A percentile compares a stretch with the other conserved stretches of the same genome.
Evolutionary conservation across 2,113 vertebrate species (phyloP).

Genomic region (Phrynosoma platyrhinos): DNA sequence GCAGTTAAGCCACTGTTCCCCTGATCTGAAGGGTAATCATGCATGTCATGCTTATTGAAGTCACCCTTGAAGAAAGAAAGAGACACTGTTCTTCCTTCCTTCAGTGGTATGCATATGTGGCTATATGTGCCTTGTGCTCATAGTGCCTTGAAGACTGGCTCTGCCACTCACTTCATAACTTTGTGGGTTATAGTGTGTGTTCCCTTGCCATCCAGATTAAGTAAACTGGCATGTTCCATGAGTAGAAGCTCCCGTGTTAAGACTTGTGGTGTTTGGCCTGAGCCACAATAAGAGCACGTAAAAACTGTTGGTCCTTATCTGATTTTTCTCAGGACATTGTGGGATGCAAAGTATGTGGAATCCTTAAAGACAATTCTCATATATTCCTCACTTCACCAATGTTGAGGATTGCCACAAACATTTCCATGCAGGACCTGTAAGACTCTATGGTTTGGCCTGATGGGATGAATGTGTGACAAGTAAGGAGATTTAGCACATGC

Average conservation of each 20-base stretch:
- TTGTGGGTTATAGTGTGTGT: neutral
- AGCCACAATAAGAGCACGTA: neutral
- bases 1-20: slow-evolving; percentile 68
- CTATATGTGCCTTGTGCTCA: neutral
- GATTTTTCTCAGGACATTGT: neutral
- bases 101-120: neutral
- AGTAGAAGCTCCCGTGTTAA: neutral
- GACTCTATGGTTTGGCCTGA: neutral
- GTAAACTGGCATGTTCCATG: neutral
- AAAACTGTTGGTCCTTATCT: neutral
- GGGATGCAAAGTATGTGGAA: too few relatives aligned
- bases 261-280: neutral
- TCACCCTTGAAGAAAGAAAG: slow-evolving; percentile 50
- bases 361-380: neutral
- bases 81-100: slow-evolving; percentile 24
- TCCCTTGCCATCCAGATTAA: rapidly evolving
- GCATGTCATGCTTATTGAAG: slow-evolving; percentile 64
- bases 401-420: neutral
- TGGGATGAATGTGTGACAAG: neutral
- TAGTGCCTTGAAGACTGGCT: neutral
- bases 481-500: neutral
- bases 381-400: neutral
- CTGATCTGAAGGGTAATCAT: slow-evolving; percentile 69
- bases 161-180: neutral
- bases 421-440: neutral